Conservation (phyloP, 1,140 invertebrate genomes). For the Philaenus spumarius region DNA sequence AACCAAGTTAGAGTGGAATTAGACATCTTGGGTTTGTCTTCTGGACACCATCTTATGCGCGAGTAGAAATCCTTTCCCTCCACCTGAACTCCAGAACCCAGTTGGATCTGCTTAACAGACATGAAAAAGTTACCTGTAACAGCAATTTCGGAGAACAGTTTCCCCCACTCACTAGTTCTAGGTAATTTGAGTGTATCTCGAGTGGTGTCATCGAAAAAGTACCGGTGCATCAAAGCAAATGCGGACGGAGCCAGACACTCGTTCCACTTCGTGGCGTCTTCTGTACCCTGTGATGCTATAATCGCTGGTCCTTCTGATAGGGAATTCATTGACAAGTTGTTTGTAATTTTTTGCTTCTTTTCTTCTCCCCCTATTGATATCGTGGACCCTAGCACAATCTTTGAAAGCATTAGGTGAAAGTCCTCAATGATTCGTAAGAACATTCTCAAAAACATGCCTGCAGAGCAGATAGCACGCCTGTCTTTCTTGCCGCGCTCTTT, state of each 20-base stretch:
- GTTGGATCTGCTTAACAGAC: neutral
- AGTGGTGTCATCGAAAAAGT: neutral
- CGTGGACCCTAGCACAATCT: neutral
- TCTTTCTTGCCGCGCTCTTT: neutral
- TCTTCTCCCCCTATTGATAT: too few relatives aligned
- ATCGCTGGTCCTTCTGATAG: too few relatives aligned
- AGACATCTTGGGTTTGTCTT: neutral
- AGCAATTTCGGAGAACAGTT: neutral
- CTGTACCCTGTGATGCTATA: too few relatives aligned
- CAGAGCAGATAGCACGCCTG: neutral
- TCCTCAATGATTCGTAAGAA: neutral
- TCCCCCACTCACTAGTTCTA: neutral
- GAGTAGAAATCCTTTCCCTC: too few relatives aligned
- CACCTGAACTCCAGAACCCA: neutral
- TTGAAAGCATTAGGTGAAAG: neutral
- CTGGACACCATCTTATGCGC: neutral
- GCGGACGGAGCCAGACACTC: constrained; percentile 19
- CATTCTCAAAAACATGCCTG: neutral
- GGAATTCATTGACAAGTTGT: constrained; percentile 22
- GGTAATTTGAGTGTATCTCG: neutral
- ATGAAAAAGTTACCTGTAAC: neutral
- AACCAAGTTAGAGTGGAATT: neutral
- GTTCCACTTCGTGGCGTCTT: too few relatives aligned
- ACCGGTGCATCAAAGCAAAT: neutral
- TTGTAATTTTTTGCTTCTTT: neutral